phyloP scores from a whole-genome alignment of 2,113 vertebrate genomes.

The Gyps fulvus region DNA sequence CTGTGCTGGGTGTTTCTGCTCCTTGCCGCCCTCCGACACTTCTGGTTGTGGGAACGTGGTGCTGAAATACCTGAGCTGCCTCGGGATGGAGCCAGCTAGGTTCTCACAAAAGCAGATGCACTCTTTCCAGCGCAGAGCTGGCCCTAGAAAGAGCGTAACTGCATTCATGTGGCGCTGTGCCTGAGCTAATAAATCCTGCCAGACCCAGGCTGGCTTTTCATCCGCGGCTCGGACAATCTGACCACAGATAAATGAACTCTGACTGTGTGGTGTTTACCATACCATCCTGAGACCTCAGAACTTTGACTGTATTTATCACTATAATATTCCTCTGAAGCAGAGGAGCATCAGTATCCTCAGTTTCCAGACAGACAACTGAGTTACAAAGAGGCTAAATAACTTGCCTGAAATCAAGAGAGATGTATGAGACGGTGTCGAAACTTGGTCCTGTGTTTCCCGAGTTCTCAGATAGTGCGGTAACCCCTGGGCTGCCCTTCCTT shows the following conservation, averaged over 20 bases:
- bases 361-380: background rate
- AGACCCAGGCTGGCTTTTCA: background rate
- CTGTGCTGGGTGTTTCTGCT: background rate
- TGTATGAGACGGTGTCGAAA: background rate
- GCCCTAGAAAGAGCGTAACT: background rate
- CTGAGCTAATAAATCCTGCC: background rate
- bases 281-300: background rate
- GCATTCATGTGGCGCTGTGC: background rate
- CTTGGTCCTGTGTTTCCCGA: background rate
- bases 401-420: background rate
- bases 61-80: conserved; percentile 47
- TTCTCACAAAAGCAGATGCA: conserved; percentile 37
- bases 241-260: background rate
- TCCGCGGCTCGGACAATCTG: background rate
- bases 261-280: background rate
- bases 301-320: background rate
- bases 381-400: background rate
- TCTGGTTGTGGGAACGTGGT: background rate
- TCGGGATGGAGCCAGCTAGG: conserved; percentile 22
- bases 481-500: background rate
- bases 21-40: background rate
- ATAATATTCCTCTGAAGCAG: background rate
- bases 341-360: background rate
- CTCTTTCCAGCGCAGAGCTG: background rate
- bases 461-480: background rate